These are phyloP conservation scores for Eunapius fragilis DNA, from an alignment of 37 sponge, comb jelly and placozoan species.

Conservation along the genomic window DNA sequence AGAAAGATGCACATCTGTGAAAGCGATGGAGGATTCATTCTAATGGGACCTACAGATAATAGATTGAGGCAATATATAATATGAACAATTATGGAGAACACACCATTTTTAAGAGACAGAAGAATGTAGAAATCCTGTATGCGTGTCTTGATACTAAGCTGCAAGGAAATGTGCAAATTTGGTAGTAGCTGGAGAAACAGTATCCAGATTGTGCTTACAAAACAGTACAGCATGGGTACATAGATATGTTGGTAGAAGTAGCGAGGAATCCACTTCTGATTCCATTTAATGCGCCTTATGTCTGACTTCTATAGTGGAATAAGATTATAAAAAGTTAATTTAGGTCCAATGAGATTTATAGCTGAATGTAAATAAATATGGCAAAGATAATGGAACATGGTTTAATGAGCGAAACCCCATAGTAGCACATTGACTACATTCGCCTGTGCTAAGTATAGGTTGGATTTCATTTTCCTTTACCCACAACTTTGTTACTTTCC, in stretches of 20 bases:
- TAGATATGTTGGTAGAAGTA: slow-evolving; percentile 61
- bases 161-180: background rate
- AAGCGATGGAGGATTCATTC: slow-evolving; percentile 23
- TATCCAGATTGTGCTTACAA: background rate
- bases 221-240: slow-evolving; percentile 40
- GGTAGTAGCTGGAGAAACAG: background rate
- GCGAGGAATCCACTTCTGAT: slow-evolving; percentile 47
- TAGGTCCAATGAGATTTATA: too few species aligned
- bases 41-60: slow-evolving; percentile 18
- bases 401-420: too few species aligned
- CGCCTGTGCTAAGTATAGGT: too few species aligned
- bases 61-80: too few species aligned
- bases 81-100: background rate
- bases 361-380: too few species aligned
- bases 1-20: slow-evolving; percentile 16
- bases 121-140: slow-evolving; percentile 31
- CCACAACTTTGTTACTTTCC: too few species aligned
- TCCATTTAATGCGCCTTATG: slow-evolving; percentile 39
- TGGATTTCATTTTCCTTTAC: too few species aligned
- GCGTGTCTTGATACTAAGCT: slow-evolving; percentile 44
- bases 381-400: too few species aligned
- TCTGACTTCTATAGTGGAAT: slow-evolving; percentile 1
- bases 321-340: background rate
- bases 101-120: background rate
- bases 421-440: too few species aligned